phyloP scores from a whole-genome alignment of 1,140 invertebrate species.

The Drosophila lini region DNA sequence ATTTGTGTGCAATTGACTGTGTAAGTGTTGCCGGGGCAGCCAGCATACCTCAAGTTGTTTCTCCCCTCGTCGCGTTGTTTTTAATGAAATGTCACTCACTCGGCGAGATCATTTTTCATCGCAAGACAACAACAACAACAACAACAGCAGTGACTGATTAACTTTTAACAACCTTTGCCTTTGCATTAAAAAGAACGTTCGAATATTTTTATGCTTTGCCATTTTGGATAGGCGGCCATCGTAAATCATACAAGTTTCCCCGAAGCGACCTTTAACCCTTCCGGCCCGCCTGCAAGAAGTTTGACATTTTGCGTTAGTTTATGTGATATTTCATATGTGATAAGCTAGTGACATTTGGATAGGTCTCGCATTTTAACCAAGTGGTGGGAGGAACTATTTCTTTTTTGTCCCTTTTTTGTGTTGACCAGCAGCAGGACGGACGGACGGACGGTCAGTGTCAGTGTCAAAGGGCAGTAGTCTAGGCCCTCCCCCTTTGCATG shows the following conservation, averaged over 20 bases:
- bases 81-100: slow-evolving; percentile 78
- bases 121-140: slow-evolving; percentile 23
- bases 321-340: slow-evolving; percentile 79
- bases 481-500: slow-evolving; percentile 34
- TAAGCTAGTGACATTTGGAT: slow-evolving; percentile 70
- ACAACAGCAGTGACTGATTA: slow-evolving; percentile 65
- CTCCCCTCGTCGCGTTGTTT: slow-evolving; percentile 23
- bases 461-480: slow-evolving; percentile 31
- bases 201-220: slow-evolving; percentile 64
- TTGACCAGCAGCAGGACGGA: slow-evolving; percentile 6
- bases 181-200: slow-evolving; percentile 55
- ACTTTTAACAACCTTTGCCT: slow-evolving; percentile 70
- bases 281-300: slow-evolving; percentile 54
- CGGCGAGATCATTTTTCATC: slow-evolving; percentile 69
- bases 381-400: slow-evolving; percentile 4
- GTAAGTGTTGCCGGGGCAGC: slow-evolving; percentile 56
- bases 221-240: slow-evolving; percentile 69
- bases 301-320: slow-evolving; percentile 81
- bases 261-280: slow-evolving; percentile 51
- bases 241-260: slow-evolving; percentile 68
- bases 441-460: slow-evolving; percentile 24
- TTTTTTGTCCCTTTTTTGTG: slow-evolving; percentile 13
- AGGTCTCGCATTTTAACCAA: slow-evolving; percentile 7
- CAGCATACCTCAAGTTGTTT: slow-evolving; percentile 11
- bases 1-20: slow-evolving; percentile 80